Evolutionary conservation across 1,140 invertebrate genomes (phyloP), one percentile per base, ranked within the genome.

Genomic region (Drosophila tropicalis): DNA sequence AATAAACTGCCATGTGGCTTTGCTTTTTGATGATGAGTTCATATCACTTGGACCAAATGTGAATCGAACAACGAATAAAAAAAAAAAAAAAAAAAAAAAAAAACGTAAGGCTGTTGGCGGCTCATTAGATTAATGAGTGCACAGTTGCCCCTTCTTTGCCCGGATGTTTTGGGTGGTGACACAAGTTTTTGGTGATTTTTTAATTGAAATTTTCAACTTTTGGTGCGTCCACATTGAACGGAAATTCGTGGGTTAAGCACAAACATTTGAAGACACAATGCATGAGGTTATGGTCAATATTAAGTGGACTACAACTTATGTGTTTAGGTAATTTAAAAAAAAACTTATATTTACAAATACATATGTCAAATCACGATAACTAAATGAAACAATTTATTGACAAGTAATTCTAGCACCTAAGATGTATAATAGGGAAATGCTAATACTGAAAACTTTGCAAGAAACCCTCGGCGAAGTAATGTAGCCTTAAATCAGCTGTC

Each of bases 1-100:
- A 81, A 86, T 75, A 81, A 75, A 81, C 39, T 39, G 54, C 47
- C 67, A 69, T 74, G 67, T 68, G 64, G 25, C 39, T 70, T 25
- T 22, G 25, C 39, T 70, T 25, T 29, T 58, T 39, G 29, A 58
- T 39, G 32, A 58, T 58, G 56, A 58, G 56, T 39, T 58, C 56
- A 58, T 58, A 58, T 58, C 56, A 58, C 56, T 39, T 58, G 56
- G 56, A 34, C 10, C n/a, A 36, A 32, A 51, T 22, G 56, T 34
- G 32, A 19, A 36, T 36, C 32, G 32, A 39, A 54, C 54, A 54
- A 34, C 7, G 15, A 51, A 63, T 40, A 19, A 40, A 19, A 29
- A 63, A 64, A 4, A 4, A 19, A 9, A 63, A 63, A 41, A 62
- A 62, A 36, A 25, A n/a, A n/a, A n/a, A n/a, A n/a, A n/a, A n/a